Conservation (phyloP, 2,888 invertebrate species). For the Macrostomum cliftonense region DNA sequence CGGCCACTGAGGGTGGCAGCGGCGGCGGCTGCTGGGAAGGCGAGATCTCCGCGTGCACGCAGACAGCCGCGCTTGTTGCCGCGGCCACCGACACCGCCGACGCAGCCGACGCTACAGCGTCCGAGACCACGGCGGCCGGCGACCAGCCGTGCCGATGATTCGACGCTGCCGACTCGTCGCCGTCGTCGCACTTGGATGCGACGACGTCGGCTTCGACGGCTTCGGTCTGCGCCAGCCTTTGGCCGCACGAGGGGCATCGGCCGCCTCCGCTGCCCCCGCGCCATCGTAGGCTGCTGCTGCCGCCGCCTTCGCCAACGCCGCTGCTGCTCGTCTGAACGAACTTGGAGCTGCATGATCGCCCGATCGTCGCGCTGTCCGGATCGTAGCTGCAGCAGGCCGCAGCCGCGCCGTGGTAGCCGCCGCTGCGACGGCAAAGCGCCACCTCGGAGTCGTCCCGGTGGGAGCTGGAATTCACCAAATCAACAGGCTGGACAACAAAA, state of each 20-base stretch:
- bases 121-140: too few species aligned
- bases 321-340: not conserved
- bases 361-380: not conserved
- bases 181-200: too few species aligned
- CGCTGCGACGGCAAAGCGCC: not conserved
- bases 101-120: too few species aligned
- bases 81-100: not conserved
- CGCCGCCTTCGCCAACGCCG: too few species aligned
- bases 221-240: not conserved
- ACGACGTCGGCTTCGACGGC: not conserved
- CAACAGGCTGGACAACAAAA: too few species aligned
- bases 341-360: not conserved
- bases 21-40: not conserved
- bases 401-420: slow-evolving; percentile 1
- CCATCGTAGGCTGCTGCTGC: not conserved
- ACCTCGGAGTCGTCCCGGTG: not conserved
- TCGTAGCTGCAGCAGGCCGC: slow-evolving; percentile 9
- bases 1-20: not conserved
- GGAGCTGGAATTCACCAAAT: too few species aligned
- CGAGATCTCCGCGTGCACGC: not conserved
- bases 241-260: not conserved
- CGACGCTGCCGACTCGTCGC: too few species aligned
- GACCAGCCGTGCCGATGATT: too few species aligned
- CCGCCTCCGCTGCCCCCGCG: not conserved
- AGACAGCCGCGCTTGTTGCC: not conserved